A percentile compares a stretch with the other conserved stretches of the same genome.
Conservation (phyloP, 2,113 vertebrate genomes). For the Ramphastos sulfuratus region DNA sequence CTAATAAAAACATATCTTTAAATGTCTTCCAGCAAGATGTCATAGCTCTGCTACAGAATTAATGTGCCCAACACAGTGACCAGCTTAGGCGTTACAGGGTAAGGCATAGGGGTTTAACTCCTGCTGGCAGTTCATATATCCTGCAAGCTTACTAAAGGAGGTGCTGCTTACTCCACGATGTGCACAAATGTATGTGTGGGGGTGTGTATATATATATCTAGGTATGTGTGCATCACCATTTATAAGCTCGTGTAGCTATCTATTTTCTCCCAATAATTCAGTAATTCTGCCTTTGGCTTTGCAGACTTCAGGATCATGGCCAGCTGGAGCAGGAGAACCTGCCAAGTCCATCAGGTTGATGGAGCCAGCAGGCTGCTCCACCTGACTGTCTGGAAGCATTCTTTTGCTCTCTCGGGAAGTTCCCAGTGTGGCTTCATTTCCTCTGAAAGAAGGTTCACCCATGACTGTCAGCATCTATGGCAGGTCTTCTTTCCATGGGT, state of each 20-base stretch:
- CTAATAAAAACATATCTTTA: conserved; percentile 14
- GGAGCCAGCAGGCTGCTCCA: conserved; percentile 69
- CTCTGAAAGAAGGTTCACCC: conserved; percentile 68
- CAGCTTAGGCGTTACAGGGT: not conserved
- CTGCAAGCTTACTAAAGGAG: not conserved
- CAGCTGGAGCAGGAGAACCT: conserved; percentile 45
- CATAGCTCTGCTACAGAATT: conserved; percentile 9
- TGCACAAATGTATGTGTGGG: not conserved
- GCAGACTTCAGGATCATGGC: conserved; percentile 61
- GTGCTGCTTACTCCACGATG: not conserved
- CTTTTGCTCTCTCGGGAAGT: conserved; percentile 64
- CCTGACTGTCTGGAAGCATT: conserved; percentile 76
- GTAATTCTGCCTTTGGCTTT: conserved; percentile 53
- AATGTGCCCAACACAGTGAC: not conserved
- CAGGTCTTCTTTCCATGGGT: conserved; percentile 36
- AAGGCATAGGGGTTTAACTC: not conserved
- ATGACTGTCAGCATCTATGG: conserved; percentile 36
- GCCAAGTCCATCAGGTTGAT: conserved; percentile 60
- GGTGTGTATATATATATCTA: rapidly evolving
- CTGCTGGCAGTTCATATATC: not conserved
- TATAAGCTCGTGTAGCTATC: conserved; percentile 44
- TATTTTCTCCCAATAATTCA: conserved; percentile 58
- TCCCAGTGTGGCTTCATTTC: conserved; percentile 65
- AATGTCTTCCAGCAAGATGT: conserved; percentile 9
- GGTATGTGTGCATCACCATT: not conserved